phyloP scores from a whole-genome alignment of 2,797 vertebrate species.

The Buceros bicornis region DNA sequence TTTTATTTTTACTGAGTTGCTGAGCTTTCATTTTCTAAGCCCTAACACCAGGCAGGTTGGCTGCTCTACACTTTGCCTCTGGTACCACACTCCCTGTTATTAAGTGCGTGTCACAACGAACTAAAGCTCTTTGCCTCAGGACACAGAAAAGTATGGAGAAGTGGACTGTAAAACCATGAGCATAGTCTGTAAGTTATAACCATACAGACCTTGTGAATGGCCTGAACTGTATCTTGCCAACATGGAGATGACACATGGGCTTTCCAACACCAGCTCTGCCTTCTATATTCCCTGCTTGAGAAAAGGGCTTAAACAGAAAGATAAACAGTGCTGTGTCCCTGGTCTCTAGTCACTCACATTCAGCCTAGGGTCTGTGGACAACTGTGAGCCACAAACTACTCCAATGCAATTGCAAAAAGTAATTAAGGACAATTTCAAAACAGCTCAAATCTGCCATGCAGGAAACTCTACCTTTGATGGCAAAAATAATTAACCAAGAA shows the following conservation, averaged over 20 bases:
- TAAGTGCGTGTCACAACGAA: background rate
- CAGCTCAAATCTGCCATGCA: background rate
- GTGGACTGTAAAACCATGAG: background rate
- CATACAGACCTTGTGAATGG: background rate
- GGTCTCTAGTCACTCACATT: background rate
- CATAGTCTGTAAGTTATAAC: background rate
- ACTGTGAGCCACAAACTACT: background rate
- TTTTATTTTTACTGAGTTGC: background rate
- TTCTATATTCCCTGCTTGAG: background rate
- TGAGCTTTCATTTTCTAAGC: background rate
- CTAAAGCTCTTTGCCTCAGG: background rate
- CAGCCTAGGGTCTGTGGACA: background rate
- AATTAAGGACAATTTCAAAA: background rate
- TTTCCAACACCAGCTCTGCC: background rate
- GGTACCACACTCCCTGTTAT: background rate
- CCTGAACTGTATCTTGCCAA: background rate
- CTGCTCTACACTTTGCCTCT: background rate
- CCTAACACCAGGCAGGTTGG: background rate
- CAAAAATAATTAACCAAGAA: background rate
- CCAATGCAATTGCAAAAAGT: background rate
- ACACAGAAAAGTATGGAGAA: background rate
- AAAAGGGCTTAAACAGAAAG: background rate
- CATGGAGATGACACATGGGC: background rate
- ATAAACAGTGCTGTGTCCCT: background rate
- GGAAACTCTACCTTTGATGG: background rate